A percentile compares a stretch with the other conserved stretches of the same genome.
Conservation (phyloP, 2,113 vertebrate genomes). For the Cyprinodon variegatus region DNA sequence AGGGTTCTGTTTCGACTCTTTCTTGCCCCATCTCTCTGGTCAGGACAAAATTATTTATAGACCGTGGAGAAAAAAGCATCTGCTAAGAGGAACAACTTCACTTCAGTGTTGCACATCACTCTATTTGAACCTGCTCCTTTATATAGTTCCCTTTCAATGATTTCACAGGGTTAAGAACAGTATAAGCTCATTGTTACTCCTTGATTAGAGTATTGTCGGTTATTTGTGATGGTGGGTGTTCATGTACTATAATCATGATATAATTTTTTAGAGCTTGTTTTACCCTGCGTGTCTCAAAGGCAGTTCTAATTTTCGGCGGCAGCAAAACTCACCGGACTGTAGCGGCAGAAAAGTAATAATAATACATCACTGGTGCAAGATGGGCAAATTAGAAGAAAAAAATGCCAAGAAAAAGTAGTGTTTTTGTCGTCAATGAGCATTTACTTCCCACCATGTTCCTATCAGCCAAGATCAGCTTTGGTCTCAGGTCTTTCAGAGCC, state of each 20-base stretch:
- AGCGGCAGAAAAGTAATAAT: constrained; percentile 33
- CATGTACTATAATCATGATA: constrained; percentile 27
- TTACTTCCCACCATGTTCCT: not conserved
- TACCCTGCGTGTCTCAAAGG: constrained; percentile 25
- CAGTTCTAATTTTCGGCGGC: constrained; percentile 45
- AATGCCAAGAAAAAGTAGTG: not conserved
- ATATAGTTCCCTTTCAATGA: not conserved
- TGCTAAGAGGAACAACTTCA: not conserved
- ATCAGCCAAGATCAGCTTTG: no score
- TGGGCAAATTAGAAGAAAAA: not conserved
- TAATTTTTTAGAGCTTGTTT: constrained; percentile 42
- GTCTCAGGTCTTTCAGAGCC: no score
- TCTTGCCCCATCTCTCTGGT: constrained; percentile 14
- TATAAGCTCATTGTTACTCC: constrained; percentile 1
- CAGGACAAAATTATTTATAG: constrained; percentile 48
- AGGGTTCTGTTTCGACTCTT: not conserved
- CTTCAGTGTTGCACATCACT: not conserved
- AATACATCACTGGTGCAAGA: not conserved
- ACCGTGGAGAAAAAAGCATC: constrained; percentile 2
- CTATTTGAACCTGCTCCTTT: not conserved
- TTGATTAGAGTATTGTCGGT: not conserved
- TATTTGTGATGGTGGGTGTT: constrained; percentile 26
- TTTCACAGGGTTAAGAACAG: not conserved
- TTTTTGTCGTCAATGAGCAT: not conserved
- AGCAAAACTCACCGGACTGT: constrained; percentile 43